Percentiles rank a stretch among this genome's conserved stretches.
These are phyloP conservation scores for Cyphomyrus discorhynchus DNA, from an alignment of 2,113 vertebrate species.

Conservation along the genomic window DNA sequence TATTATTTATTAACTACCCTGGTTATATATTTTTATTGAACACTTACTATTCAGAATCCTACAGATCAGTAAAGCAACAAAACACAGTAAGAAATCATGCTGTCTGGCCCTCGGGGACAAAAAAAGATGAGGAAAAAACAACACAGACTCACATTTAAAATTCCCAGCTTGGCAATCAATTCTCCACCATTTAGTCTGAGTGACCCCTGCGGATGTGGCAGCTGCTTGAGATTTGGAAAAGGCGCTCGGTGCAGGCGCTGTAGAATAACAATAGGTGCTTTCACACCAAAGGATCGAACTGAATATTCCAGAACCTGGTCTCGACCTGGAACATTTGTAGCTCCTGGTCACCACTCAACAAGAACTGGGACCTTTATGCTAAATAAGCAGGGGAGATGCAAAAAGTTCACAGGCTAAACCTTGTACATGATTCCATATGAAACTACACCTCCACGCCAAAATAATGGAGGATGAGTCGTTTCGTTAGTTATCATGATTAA, in stretches of 20 bases:
- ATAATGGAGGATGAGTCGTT: neutral
- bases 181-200: constrained; percentile 54
- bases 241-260: constrained; percentile 34
- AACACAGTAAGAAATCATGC: neutral
- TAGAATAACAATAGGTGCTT: neutral
- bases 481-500: neutral
- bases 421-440: neutral
- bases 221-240: constrained; percentile 34
- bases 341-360: neutral
- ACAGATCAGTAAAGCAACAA: neutral
- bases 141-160: constrained; percentile 10
- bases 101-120: constrained; percentile 31
- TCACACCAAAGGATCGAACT: neutral
- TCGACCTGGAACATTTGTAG: neutral
- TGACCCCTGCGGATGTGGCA: constrained; percentile 37
- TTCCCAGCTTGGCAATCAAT: constrained; percentile 47
- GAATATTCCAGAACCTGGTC: neutral
- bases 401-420: neutral
- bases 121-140: constrained; percentile 26
- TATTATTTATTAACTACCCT: neutral
- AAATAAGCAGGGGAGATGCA: neutral
- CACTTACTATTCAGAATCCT: neutral
- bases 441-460: neutral
- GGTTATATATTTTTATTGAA: neutral
- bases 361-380: neutral